phyloP scores from a whole-genome alignment of 2,888 invertebrate genomes.

The Thereva unica region DNA sequence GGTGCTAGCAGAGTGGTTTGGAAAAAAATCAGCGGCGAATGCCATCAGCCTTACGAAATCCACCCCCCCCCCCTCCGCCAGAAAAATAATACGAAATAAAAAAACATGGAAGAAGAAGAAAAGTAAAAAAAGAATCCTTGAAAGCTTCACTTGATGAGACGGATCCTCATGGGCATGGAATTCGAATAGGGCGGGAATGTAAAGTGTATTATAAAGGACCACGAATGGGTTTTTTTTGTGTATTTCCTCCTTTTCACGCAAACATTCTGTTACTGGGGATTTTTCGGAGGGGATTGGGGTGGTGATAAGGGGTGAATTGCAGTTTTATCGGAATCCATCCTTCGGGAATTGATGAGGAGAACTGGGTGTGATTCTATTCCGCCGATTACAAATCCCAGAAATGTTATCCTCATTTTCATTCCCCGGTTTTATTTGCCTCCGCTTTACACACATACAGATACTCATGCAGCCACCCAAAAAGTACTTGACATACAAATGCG shows the following conservation, averaged over 20 bases:
- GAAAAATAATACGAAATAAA: constrained; percentile 6
- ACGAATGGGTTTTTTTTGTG: neutral
- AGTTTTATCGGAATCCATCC: constrained; percentile 6
- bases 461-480: constrained; percentile 6
- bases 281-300: too few species aligned
- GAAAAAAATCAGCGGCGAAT: constrained; percentile 12
- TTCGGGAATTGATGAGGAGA: neutral
- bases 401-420: neutral
- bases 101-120: neutral
- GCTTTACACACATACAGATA: neutral
- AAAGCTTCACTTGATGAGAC: constrained; percentile 24
- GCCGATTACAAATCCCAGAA: constrained; percentile 5
- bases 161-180: neutral
- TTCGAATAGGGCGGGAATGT: neutral
- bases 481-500: constrained; percentile 13
- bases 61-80: neutral
- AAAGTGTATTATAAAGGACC: neutral
- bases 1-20: constrained; percentile 13
- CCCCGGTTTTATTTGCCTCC: constrained; percentile 14
- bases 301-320: neutral
- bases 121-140: constrained; percentile 4
- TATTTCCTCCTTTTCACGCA: neutral
- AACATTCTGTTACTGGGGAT: neutral
- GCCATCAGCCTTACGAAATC: neutral
- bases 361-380: neutral